Evolutionary conservation across 1,140 invertebrate species (phyloP), one percentile per base, ranked within the genome.

Genomic region (Drosophila athabasca): DNA sequence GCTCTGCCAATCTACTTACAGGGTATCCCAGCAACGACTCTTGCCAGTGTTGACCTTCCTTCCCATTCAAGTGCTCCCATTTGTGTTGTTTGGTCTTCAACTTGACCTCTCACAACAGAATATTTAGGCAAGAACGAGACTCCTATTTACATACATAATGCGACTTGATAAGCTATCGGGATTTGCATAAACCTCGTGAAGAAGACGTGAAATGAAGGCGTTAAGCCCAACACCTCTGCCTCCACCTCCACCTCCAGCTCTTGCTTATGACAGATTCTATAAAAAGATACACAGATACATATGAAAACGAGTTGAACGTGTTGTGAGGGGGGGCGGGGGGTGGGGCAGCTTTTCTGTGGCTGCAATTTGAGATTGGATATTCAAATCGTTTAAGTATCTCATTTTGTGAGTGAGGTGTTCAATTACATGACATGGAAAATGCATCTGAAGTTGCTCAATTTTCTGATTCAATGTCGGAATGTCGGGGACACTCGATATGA

Each of bases 371-470:
- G 41, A 66, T 72, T 57, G 62, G 46, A 45, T 66, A 76, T 66
- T 46, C 49, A 49, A 75, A 70, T 69, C 48, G 26, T 39, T 73
- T 72, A 68, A 58, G 58, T 73, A 65, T 66, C 62, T 43, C 62
- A 76, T 58, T 80, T 76, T 69, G 62, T 58, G 50, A 72, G 72
- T 58, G 50, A 72, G 72, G 76, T 84, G 72, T 85, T 85, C 72
- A 68, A 85, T 84, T 84, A 77, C 72, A 62, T 71, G 81, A 85
- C 81, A 76, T 72, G 73, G 61, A 57, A 84, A 77, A 66, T 71
- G 74, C 79, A 83, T 70, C 69, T 70, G 50, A 64, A 57, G 48
- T 62, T 54, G 62, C 70, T 13, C 13, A 51, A 70, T 66, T 8
- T 65, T 69, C 48, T n/a, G 46, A n/a, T 59, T 72, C 53, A 54